Evolutionary conservation across 2,888 invertebrate species (phyloP), one percentile per base, ranked within the genome.

Genomic region (Artemia sp.): DNA sequence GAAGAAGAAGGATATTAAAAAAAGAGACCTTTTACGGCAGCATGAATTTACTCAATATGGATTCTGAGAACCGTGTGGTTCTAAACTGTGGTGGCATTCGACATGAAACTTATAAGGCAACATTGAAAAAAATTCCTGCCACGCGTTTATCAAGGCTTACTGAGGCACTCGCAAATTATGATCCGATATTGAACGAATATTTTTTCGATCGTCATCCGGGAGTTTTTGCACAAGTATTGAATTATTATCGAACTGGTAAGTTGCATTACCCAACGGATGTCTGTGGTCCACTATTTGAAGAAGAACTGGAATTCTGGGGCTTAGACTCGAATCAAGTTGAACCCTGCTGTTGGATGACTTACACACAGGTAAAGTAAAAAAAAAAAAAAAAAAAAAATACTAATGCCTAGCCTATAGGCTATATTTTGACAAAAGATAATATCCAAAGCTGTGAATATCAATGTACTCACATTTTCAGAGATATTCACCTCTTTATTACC

Each of bases 281-380:
- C 2, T 98, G 97, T 79, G 97, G 97, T 67, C 98, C 97, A 70
- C 84, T 98, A 73, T 98, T 98, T 79, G 98, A 98, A 79, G 97
- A 97, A 78, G 98, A 98, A 79, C 84, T 98, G 74, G 97, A 97
- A 81, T 98, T 95, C 80, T 97, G 97, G 97, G 97, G 97, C 12
- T 84, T 98, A 74, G 97, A 98, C 79, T 92, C 97, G 53, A 98
- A 98, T 82, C 97, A 98, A 82, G 96, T 97, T 76, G 96, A 97
- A 79, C 97, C 97, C 8, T 98, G 97, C 80, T 98, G 98, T 80
- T 98, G 98, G 97, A 97, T 97, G 96, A 98, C 97, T 10, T 98
- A 98, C 76, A 84, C 92, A 72, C 86, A 89, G 89, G 91, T 91
- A 78, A 76, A 78, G 14, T 50, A 51, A 38, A n/a, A n/a, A n/a